These are phyloP conservation scores for Hyles lineata DNA, from an alignment of 2,888 invertebrate genomes.

Conservation along the genomic window DNA sequence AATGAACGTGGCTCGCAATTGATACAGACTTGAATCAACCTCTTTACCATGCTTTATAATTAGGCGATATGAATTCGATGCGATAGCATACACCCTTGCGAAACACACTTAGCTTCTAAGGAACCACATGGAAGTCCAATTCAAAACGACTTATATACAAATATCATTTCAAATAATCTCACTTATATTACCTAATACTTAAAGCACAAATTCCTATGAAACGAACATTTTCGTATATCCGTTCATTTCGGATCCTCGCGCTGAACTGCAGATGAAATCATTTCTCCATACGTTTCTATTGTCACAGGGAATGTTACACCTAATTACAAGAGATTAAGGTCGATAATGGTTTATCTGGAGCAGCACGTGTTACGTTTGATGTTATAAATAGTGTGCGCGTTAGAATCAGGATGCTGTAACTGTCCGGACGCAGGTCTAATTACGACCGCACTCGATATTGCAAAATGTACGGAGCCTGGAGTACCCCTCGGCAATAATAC, in stretches of 20 bases:
- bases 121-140: constrained; percentile 61
- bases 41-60: constrained; percentile 74
- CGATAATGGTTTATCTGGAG: constrained; percentile 34
- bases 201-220: neutral
- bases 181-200: neutral
- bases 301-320: constrained; percentile 42
- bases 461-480: constrained; percentile 74
- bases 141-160: neutral
- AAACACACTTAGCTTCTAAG: constrained; percentile 76
- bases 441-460: constrained; percentile 80
- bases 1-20: constrained; percentile 41
- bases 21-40: constrained; percentile 49
- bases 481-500: constrained; percentile 69
- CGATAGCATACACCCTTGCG: constrained; percentile 79
- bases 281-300: constrained; percentile 45
- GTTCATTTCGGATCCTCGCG: neutral
- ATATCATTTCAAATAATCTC: neutral
- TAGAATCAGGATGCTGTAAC: constrained; percentile 82
- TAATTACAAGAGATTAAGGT: constrained; percentile 25
- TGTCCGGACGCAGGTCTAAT: constrained; percentile 79
- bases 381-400: constrained; percentile 55
- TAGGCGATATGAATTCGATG: constrained; percentile 82
- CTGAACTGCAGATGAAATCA: constrained; percentile 51
- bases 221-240: neutral
- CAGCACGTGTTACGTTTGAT: constrained; percentile 42